phyloP scores from a whole-genome alignment of 2,888 invertebrate genomes.

The Drepanosiphum platanoidis region DNA sequence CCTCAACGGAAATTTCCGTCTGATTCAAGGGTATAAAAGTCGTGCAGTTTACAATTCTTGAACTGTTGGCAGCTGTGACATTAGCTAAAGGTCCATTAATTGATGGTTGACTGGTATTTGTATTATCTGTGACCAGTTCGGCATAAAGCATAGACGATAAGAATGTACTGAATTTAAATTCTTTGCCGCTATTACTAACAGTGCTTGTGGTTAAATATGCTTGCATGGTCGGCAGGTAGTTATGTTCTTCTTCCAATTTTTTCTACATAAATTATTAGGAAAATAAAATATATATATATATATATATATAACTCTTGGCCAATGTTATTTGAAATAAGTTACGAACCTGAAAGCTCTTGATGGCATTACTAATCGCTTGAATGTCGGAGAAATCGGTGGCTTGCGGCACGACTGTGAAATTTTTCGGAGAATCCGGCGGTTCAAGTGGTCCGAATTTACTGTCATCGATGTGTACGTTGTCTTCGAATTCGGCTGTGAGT shows the following conservation, averaged over 20 bases:
- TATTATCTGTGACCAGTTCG: conserved; percentile 42
- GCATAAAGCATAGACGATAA: conserved; percentile 41
- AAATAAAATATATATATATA: neutral
- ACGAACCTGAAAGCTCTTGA: conserved; percentile 51
- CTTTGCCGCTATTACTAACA: conserved; percentile 33
- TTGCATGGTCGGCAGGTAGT: conserved; percentile 53
- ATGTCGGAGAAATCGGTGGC: conserved; percentile 46
- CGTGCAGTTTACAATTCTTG: conserved; percentile 49
- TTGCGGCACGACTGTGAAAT: conserved; percentile 30
- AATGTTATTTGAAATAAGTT: neutral
- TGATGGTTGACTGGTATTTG: conserved; percentile 38
- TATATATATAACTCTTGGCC: neutral
- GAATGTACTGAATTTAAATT: conserved; percentile 52
- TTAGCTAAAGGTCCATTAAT: conserved; percentile 49
- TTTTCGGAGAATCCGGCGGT: conserved; percentile 50
- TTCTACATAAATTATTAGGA: conserved; percentile 31
- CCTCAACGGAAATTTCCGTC: conserved; percentile 50
- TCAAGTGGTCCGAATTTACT: conserved; percentile 56
- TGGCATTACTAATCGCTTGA: conserved; percentile 48
- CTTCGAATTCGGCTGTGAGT: conserved; percentile 46
- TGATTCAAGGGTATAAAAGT: conserved; percentile 23
- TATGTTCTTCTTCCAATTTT: conserved; percentile 55
- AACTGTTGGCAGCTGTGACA: conserved; percentile 43
- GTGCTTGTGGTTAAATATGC: conserved; percentile 61
- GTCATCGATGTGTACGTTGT: conserved; percentile 47